phyloP scores from a whole-genome alignment of 1,140 invertebrate species.

The Chionoecetes opilio region DNA sequence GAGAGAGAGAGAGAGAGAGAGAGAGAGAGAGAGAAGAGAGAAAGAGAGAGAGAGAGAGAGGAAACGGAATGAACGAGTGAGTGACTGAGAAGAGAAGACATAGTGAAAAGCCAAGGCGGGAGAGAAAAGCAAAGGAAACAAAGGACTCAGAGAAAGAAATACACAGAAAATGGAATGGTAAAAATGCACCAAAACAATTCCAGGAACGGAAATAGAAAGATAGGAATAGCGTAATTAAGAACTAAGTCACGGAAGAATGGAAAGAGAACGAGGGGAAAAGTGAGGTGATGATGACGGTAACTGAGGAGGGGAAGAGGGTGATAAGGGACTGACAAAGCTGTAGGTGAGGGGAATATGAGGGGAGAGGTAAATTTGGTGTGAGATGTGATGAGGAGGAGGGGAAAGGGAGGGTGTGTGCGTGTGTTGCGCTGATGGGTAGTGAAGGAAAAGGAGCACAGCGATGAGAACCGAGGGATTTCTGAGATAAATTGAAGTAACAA shows the following conservation, averaged over 20 bases:
- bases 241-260: too few relatives aligned
- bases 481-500: constrained; percentile 4
- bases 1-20: background rate
- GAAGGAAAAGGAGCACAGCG: background rate
- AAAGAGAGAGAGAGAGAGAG: background rate
- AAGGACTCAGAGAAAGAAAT: too few relatives aligned
- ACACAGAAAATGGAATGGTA: too few relatives aligned
- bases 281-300: background rate
- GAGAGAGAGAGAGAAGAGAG: background rate
- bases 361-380: background rate
- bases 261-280: background rate
- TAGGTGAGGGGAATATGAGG: background rate
- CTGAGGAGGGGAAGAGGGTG: background rate
- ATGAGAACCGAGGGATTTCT: background rate
- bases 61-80: background rate
- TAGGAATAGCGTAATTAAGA: background rate
- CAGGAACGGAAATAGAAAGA: too few relatives aligned
- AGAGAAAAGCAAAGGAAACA: background rate
- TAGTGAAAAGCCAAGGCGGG: background rate
- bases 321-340: background rate
- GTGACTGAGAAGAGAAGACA: background rate
- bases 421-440: background rate
- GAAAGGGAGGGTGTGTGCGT: too few relatives aligned
- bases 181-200: too few relatives aligned
- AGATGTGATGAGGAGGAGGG: too few relatives aligned